Conservation (phyloP, 1,140 invertebrate genomes). For the Hydropsyche tenuis region DNA sequence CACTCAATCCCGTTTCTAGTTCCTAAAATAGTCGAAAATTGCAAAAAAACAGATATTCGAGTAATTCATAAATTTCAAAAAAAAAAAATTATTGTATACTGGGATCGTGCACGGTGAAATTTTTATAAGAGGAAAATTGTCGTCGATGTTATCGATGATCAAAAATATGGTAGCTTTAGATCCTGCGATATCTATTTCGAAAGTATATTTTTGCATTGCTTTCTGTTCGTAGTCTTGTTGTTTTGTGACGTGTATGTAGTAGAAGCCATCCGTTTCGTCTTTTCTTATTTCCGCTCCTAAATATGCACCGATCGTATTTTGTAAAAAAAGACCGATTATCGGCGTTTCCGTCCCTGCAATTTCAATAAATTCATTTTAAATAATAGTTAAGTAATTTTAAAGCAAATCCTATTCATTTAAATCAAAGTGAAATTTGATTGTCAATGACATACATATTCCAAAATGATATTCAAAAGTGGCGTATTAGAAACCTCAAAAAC, state of each 20-base stretch:
- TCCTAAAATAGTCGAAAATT: conserved; percentile 52
- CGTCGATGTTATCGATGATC: conserved; percentile 62
- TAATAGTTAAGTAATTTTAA: too few relatives aligned
- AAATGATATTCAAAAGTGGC: too few relatives aligned
- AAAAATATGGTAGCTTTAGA: conserved; percentile 51
- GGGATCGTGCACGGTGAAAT: conserved; percentile 55
- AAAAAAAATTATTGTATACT: conserved; percentile 51
- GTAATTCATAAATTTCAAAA: too few relatives aligned
- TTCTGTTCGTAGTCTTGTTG: conserved; percentile 63
- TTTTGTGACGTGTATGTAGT: conserved; percentile 55
- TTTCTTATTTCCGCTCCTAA: conserved; percentile 45
- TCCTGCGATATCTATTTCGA: conserved; percentile 53
- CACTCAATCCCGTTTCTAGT: conserved; percentile 54
- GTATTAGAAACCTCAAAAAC: too few relatives aligned
- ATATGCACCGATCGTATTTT: conserved; percentile 45
- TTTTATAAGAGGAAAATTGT: conserved; percentile 60
- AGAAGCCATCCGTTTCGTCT: conserved; percentile 46
- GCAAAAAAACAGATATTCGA: not conserved
- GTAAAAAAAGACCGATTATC: conserved; percentile 42
- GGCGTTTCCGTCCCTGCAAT: conserved; percentile 42
- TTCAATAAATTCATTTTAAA: too few relatives aligned
- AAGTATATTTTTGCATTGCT: conserved; percentile 56
- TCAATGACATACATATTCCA: too few relatives aligned
- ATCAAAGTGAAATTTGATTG: too few relatives aligned
- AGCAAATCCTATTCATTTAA: too few relatives aligned